These are phyloP conservation scores for Pandemis heparana DNA, from an alignment of 2,888 invertebrate genomes.

Conservation along the genomic window DNA sequence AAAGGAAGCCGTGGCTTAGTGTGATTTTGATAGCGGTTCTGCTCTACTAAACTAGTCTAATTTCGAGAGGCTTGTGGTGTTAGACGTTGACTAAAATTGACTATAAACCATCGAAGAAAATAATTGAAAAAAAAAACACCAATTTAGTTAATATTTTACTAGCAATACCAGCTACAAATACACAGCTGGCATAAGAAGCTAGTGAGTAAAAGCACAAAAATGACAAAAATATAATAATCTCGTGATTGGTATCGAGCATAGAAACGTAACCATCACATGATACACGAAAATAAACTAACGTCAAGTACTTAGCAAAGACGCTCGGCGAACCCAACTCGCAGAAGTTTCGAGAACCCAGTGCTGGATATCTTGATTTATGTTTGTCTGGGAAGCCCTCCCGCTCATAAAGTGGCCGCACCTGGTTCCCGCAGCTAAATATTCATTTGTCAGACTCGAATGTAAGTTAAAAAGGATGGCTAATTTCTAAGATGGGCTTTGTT, in stretches of 20 bases:
- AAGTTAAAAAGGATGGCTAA: constrained; percentile 81
- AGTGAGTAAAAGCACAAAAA: too few species aligned
- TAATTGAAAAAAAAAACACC: too few species aligned
- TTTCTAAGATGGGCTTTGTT: constrained; percentile 76
- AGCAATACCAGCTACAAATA: too few species aligned
- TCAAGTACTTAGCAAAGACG: constrained; percentile 34
- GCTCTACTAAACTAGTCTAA: too few species aligned
- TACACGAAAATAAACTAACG: constrained; percentile 34
- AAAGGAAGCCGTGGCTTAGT: too few species aligned
- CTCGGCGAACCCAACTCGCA: constrained; percentile 31
- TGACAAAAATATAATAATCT: too few species aligned
- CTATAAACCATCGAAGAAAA: too few species aligned
- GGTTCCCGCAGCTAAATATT: constrained; percentile 74
- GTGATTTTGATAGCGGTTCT: too few species aligned
- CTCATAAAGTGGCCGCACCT: constrained; percentile 66
- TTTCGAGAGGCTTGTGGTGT: too few species aligned
- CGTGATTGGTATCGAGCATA: neutral
- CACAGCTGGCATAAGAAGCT: too few species aligned
- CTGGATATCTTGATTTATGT: constrained; percentile 69
- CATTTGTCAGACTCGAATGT: constrained; percentile 79
- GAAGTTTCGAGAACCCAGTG: constrained; percentile 52
- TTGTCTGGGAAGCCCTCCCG: constrained; percentile 58
- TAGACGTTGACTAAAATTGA: too few species aligned
- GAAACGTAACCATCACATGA: neutral
- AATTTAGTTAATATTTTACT: too few species aligned